Conservation (phyloP, 64 coral and sea anemone species). For the Montipora sp. region DNA sequence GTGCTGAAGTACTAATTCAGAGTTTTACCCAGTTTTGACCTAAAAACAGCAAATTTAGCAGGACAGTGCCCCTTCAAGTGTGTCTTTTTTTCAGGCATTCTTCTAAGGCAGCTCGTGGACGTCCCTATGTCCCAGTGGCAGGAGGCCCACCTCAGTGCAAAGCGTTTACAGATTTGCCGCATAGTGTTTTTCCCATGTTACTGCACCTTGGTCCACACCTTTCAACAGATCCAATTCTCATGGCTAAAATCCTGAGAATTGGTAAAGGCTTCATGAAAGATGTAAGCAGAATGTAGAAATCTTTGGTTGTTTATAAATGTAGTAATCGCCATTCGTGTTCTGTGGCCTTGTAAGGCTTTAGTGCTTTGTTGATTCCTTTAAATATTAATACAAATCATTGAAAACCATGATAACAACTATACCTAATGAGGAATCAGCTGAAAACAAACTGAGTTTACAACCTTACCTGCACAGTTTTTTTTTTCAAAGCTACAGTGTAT, state of each 20-base stretch:
- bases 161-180: slow-evolving; percentile 66
- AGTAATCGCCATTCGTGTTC: no score
- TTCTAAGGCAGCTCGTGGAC: slow-evolving; percentile 93
- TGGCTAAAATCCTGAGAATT: slow-evolving; percentile 92
- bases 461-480: neutral
- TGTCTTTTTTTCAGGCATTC: slow-evolving; percentile 69
- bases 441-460: neutral
- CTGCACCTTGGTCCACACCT: slow-evolving; percentile 89
- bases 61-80: neutral
- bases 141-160: slow-evolving; percentile 79
- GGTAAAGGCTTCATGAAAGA: slow-evolving; percentile 98
- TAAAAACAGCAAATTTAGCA: no score
- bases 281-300: slow-evolving; percentile 43
- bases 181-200: slow-evolving; percentile 89
- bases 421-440: slow-evolving; percentile 12
- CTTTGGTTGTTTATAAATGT: neutral
- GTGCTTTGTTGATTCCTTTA: no score
- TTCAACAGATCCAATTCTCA: slow-evolving; percentile 91
- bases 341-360: neutral
- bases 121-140: slow-evolving; percentile 76
- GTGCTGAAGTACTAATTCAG: no score
- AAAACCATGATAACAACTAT: neutral
- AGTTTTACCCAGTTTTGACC: no score
- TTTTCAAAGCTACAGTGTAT: neutral
- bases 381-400: slow-evolving; percentile 17